Percentiles rank a stretch among this genome's conserved stretches.
Conservation (phyloP, 2,888 invertebrate species). For the Acrobasis suavella region DNA sequence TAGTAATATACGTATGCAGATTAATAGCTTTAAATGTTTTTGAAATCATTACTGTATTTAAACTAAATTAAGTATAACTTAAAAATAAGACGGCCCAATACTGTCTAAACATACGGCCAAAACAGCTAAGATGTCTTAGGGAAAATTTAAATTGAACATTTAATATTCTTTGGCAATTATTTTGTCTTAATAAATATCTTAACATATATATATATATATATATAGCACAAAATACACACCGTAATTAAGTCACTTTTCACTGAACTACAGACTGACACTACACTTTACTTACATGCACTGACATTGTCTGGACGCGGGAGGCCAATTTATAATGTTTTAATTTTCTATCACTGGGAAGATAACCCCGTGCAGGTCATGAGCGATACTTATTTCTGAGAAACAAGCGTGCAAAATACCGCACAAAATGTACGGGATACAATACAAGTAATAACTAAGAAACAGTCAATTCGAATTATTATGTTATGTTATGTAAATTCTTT, state of each 20-base stretch:
- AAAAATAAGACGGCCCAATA: too few species aligned
- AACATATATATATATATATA: not conserved
- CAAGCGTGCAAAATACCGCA: constrained; percentile 54
- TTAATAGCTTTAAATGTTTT: too few species aligned
- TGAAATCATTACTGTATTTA: too few species aligned
- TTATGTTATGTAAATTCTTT: too few species aligned
- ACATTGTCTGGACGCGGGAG: constrained; percentile 49
- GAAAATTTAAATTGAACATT: too few species aligned
- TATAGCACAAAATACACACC: constrained; percentile 3
- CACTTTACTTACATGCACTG: constrained; percentile 51
- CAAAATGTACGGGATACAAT: constrained; percentile 34
- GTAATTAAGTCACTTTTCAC: not conserved
- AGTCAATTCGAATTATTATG: constrained; percentile 44
- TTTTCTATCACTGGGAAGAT: constrained; percentile 62
- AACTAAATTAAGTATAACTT: too few species aligned
- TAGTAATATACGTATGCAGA: too few species aligned
- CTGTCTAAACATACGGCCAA: too few species aligned
- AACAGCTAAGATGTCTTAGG: too few species aligned
- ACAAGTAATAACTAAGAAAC: constrained; percentile 34
- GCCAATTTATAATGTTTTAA: constrained; percentile 71
- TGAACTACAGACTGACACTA: constrained; percentile 35
- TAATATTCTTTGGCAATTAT: too few species aligned
- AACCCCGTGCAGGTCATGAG: constrained; percentile 67
- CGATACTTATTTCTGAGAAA: constrained; percentile 70
- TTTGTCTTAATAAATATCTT: not conserved